Conservation (phyloP, 1,140 invertebrate genomes). For the Maconellicoccus hirsutus region DNA sequence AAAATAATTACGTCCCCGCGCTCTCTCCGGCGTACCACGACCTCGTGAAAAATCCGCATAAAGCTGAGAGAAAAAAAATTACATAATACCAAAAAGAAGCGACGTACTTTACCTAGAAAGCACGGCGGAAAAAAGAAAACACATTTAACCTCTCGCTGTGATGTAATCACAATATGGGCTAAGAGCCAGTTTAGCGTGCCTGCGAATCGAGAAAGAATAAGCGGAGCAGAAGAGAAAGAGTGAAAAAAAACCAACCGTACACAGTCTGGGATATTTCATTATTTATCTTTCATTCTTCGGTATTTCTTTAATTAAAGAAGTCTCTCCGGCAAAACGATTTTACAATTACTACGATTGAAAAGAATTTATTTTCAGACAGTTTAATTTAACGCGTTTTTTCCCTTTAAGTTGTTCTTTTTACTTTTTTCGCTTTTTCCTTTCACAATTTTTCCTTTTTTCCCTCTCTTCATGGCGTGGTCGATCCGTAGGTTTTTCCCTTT, state of each 20-base stretch:
- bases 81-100: not conserved
- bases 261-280: constrained; percentile 12
- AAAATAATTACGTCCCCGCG: not conserved
- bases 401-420: not conserved
- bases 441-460: too few species aligned
- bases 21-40: not conserved
- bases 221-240: not conserved
- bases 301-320: constrained; percentile 23
- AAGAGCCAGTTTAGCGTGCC: constrained; percentile 9
- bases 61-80: not conserved
- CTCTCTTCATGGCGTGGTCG: too few species aligned
- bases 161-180: constrained; percentile 18
- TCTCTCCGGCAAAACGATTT: constrained; percentile 21
- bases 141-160: constrained; percentile 13
- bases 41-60: too few species aligned
- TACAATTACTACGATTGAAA: constrained; percentile 20
- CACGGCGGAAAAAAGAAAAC: not conserved
- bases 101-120: not conserved
- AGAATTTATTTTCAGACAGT: constrained; percentile 22
- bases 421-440: not conserved
- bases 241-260: not conserved
- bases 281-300: constrained; percentile 21
- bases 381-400: constrained; percentile 20
- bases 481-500: too few species aligned
- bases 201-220: not conserved